Percentiles rank a stretch among this genome's conserved stretches.
phyloP scores from a whole-genome alignment of 2,797 vertebrate genomes.

The Cryptoprocta ferox region DNA sequence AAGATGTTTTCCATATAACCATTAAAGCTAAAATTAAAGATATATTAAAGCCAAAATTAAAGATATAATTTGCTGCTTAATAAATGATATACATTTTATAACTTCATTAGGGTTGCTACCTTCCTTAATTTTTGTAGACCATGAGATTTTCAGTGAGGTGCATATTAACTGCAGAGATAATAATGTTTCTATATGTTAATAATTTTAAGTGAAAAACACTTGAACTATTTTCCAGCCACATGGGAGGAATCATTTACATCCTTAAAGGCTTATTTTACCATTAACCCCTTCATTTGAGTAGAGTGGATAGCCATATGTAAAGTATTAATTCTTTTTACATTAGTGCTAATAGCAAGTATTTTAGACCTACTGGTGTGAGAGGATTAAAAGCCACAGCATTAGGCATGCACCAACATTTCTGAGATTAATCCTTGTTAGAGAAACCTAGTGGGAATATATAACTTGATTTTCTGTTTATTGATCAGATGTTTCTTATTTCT shows the following conservation, averaged over 20 bases:
- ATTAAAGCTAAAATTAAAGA: constrained; percentile 85
- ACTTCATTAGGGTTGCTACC: constrained; percentile 82
- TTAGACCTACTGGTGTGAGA: constrained; percentile 81
- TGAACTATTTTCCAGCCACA: constrained; percentile 82
- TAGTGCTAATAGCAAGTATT: constrained; percentile 79
- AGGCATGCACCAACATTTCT: constrained; percentile 77
- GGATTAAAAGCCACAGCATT: constrained; percentile 83
- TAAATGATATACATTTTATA: constrained; percentile 84
- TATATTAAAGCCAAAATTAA: constrained; percentile 85
- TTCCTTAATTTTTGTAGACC: constrained; percentile 85
- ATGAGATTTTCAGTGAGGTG: constrained; percentile 85
- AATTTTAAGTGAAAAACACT: constrained; percentile 87
- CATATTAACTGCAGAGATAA: constrained; percentile 86
- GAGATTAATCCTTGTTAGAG: constrained; percentile 83
- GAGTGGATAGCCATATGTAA: constrained; percentile 74
- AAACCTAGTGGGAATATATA: constrained; percentile 65
- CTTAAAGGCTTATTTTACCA: constrained; percentile 81
- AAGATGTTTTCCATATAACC: constrained; percentile 81
- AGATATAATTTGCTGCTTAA: constrained; percentile 84
- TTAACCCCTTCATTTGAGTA: constrained; percentile 85
- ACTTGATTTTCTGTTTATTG: constrained; percentile 85
- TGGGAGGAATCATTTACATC: constrained; percentile 84
- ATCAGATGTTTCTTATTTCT: constrained; percentile 81
- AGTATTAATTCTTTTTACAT: constrained; percentile 83
- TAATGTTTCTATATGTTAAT: constrained; percentile 88